A percentile compares a stretch with the other conserved stretches of the same genome.
Conservation (phyloP, 2,113 vertebrate genomes). For the Nannospalax galili region DNA sequence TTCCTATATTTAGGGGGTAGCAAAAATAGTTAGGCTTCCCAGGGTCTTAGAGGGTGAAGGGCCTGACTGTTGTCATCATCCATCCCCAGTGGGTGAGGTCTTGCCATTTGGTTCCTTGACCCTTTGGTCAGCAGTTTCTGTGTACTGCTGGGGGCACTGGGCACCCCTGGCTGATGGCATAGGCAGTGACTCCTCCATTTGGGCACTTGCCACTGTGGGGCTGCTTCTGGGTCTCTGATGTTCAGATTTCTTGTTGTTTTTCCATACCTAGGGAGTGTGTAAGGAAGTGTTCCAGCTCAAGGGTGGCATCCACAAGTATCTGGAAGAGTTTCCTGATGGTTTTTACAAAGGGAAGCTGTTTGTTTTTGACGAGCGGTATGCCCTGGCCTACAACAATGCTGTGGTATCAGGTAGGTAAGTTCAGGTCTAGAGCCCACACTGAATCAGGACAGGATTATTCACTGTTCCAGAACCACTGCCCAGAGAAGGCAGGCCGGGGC, state of each 20-base stretch:
- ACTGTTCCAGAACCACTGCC: neutral
- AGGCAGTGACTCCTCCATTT: neutral
- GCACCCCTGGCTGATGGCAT: neutral
- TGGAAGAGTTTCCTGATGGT: conserved; percentile 95
- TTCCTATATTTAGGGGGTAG: conserved; percentile 75
- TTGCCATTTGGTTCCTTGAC: conserved; percentile 41
- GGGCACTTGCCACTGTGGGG: neutral
- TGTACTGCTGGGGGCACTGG: neutral
- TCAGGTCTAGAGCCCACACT: neutral
- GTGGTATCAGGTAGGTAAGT: conserved; percentile 91
- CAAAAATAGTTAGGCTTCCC: conserved; percentile 70
- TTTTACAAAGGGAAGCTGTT: conserved; percentile 98
- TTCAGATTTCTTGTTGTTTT: conserved; percentile 64
- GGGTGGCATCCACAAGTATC: conserved; percentile 98
- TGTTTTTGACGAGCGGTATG: conserved; percentile 97
- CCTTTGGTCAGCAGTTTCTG: conserved; percentile 31
- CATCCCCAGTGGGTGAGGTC: neutral
- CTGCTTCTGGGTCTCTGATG: neutral
- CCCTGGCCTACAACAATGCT: conserved; percentile 92
- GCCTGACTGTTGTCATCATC: conserved; percentile 37
- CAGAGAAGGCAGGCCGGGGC: neutral
- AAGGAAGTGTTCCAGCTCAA: conserved; percentile 97
- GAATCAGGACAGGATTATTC: neutral
- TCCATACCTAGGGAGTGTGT: conserved; percentile 90
- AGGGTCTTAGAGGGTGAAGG: conserved; percentile 32